Conservation (phyloP, 64 coral and sea anemone genomes). For the Montipora foliosa region DNA sequence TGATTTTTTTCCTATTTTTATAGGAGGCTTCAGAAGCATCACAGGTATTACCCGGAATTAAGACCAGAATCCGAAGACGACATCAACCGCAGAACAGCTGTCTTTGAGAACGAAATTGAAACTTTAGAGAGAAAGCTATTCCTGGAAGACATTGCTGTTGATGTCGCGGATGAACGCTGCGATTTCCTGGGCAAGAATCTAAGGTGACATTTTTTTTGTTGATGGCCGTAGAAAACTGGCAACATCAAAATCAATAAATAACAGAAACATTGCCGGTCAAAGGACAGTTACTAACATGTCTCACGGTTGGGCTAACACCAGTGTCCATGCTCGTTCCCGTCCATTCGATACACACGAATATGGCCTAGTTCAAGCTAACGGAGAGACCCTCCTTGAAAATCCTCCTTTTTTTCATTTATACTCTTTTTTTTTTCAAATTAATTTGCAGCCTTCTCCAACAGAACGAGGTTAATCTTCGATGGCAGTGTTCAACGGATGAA, state of each 20-base stretch:
- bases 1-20: background rate
- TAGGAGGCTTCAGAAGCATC: background rate
- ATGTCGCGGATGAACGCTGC: slow-evolving; percentile 5
- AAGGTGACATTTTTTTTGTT: background rate
- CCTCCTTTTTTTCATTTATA: background rate
- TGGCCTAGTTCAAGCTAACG: no score
- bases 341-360: no score
- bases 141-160: background rate
- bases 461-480: background rate
- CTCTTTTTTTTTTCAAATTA: background rate
- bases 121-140: slow-evolving; percentile 41
- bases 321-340: no score
- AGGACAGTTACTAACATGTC: no score
- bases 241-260: background rate
- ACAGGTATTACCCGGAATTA: background rate
- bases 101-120: background rate
- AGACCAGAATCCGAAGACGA: background rate
- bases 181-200: background rate
- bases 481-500: background rate
- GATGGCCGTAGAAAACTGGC: background rate
- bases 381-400: background rate
- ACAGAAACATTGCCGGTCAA: no score
- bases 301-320: no score
- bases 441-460: background rate
- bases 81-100: background rate